phyloP scores from a whole-genome alignment of 2,797 vertebrate genomes.

The Enteromius mattozi region DNA sequence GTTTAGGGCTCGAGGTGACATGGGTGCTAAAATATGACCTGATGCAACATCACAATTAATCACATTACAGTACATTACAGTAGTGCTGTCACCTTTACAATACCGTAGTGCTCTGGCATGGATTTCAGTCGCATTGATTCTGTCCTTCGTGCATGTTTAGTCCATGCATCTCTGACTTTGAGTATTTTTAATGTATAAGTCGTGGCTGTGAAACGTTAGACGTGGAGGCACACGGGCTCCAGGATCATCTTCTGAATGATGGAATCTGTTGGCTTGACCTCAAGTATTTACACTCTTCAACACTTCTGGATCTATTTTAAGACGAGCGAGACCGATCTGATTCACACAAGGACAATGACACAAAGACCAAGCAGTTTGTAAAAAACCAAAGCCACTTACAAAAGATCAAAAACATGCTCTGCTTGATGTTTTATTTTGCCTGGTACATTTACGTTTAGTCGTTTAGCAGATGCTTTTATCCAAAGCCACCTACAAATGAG shows the following conservation, averaged over 20 bases:
- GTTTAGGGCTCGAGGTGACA: slow-evolving; percentile 32
- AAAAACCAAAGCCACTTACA: background rate
- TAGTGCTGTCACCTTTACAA: background rate
- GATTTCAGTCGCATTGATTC: background rate
- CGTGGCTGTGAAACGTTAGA: slow-evolving; percentile 8
- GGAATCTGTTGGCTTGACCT: slow-evolving; percentile 11
- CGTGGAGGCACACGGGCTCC: background rate
- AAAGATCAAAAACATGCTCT: no score
- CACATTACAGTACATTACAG: background rate
- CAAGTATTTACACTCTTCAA: slow-evolving; percentile 19
- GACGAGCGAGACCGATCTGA: background rate
- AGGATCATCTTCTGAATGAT: slow-evolving; percentile 14
- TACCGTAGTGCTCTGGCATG: background rate
- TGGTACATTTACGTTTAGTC: no score
- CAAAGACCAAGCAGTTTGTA: background rate
- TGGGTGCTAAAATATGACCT: slow-evolving; percentile 27
- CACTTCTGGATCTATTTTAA: background rate
- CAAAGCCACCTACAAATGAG: no score
- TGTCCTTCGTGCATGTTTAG: background rate
- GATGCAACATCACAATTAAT: background rate
- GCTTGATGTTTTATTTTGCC: no score
- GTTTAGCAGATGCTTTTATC: no score
- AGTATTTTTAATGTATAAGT: background rate
- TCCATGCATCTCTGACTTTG: background rate
- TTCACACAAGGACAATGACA: background rate